Evolutionary conservation across 2,888 invertebrate species (phyloP).

Genomic region (Diploptera punctata): DNA sequence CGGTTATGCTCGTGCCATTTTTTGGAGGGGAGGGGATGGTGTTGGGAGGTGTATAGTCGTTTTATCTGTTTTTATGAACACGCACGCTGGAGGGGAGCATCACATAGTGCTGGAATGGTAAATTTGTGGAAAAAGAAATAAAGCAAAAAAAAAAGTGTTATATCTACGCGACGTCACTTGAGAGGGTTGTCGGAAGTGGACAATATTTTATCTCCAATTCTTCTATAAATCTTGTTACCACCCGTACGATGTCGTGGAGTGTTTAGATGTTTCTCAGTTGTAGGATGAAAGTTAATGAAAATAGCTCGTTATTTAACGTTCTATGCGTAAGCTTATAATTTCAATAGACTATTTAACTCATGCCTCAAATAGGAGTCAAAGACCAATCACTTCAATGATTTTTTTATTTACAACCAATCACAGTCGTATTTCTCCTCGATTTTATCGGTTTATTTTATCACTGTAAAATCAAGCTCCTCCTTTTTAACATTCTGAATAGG

Average conservation of each 20-base stretch:
- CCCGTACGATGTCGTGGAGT: neutral
- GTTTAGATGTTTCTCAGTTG: too few species aligned
- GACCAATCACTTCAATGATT: too few species aligned
- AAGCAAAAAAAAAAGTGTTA: neutral
- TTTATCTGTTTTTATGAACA: neutral
- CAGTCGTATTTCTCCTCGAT: too few species aligned
- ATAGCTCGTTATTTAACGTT: too few species aligned
- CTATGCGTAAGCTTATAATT: too few species aligned
- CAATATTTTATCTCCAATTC: slow-evolving; percentile 1
- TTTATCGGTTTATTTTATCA: too few species aligned
- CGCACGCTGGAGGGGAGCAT: neutral
- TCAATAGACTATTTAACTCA: too few species aligned
- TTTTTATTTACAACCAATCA: too few species aligned
- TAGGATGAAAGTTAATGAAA: too few species aligned
- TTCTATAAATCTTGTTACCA: neutral
- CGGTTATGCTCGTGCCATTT: neutral
- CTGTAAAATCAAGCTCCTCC: too few species aligned
- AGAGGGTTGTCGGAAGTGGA: neutral
- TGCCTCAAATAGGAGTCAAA: too few species aligned
- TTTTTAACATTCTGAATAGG: too few species aligned
- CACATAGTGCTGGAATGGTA: neutral
- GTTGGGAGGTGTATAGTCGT: neutral
- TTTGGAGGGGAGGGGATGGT: neutral
- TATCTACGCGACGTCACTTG: neutral
- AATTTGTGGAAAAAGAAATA: neutral